Base-by-base conservation (phyloP, 2,888 invertebrate genomes). In the Itoplectis maculator region DNA sequence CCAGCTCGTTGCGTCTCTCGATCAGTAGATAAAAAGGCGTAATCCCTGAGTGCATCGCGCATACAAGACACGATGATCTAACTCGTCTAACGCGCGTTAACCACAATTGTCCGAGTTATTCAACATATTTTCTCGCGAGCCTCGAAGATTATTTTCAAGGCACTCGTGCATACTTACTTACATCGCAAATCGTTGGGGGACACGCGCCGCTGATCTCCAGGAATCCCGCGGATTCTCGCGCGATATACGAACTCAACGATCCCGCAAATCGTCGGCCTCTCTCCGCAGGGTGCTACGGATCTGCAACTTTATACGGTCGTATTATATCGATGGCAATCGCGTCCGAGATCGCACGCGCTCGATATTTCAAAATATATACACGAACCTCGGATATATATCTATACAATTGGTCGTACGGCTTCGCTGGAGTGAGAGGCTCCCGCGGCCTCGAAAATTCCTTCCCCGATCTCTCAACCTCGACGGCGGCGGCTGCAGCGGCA, bases 381-480 rank as follows among this genome's bases (percentile, higher is more conserved):
- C 49, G 37, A 37, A 15, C 29, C 54, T 29, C 9, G 13, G 35
- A 59, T 45, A 40, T 51, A 51, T 23, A 37, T 29, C 11, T 42
- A 70, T 40, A 42, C 42, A 15, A 45, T 56, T 29, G 37, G 29
- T 45, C 13, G 13, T 45, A 65, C 37, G 18, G 6, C 15, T 37
- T 61, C 18, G 2, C 37, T 6, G 15, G 35, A 72, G 72, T 72
- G 72, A 72, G 72, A 72, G 72, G 72, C 35, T 45, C n/a, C 72
- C 9, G 42, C 72, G 61, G 61, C 72, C 72, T 72, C 72, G 72
- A 61, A 47, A 72, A 68, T 56, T 79, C 49, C 70, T 54, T 56
- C 40, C 51, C 35, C 35, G 66, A 72, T 20, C 42, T 61, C 59
- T 70, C 49, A 70, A 23, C 56, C 42, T 42, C 56, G 29, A 5